Evolutionary conservation across 2,113 vertebrate species (phyloP), one percentile per base, ranked within the genome.

Genomic region (Paradisaea rubra): DNA sequence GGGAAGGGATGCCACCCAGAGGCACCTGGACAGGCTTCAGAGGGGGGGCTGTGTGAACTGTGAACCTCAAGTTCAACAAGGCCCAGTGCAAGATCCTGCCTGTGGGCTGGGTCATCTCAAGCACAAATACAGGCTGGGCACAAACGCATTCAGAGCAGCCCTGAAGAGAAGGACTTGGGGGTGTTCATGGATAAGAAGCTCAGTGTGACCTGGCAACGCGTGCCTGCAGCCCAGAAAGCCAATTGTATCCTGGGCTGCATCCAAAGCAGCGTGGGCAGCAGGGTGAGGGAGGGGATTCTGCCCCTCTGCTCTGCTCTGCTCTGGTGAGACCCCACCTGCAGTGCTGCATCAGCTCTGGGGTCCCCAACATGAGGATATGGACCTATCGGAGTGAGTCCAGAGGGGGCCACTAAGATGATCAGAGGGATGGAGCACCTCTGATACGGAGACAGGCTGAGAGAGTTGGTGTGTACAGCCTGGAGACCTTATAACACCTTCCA

Each of bases 151-250:
- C 61, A 24, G 11, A 45, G 61, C n/a, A 89, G 52, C 60, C 15
- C 37, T 16, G 37, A 28, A 52, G 35, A 50, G 50, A n/a, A 59
- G 33, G 9, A n/a, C 4, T 33, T 4, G 17, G 14, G 15, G 18
- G 2, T 57, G 42, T 8, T 52, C 13, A 21, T 41, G 45, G n/a
- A 47, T 18, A 18, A 47, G 11, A 44, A 60, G 47, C n/a, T 49
- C 56, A 30, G 1, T 2, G 3, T 25, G 49, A 63, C 8, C 41
- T 10, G 13, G 11, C 20, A 21, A n/a, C 0, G 1, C 15, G 33
- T 59, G n/a, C n/a, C 9, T 22, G 19, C 39, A 60, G 61, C 30
- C 33, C 53, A 68, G 53, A 74, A 53, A 61, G 17, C 39, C 47
- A 68, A 2, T 9, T 4, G 7, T 30, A 3, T 18, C 30, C 53